phyloP scores from a whole-genome alignment of 2,797 vertebrate species.

The Hydrocynus forskahlii region DNA sequence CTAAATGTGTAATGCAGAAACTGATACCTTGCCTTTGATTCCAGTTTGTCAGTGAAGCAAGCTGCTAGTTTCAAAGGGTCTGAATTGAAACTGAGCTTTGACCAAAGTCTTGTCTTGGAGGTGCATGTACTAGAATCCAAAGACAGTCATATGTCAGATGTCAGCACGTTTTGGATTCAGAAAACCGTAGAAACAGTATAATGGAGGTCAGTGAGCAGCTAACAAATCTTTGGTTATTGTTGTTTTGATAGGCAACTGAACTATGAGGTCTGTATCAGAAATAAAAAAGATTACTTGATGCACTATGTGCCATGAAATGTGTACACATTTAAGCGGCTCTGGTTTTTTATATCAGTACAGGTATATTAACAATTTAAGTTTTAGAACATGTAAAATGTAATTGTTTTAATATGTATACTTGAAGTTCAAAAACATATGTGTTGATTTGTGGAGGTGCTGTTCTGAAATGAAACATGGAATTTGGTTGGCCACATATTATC shows the following conservation, averaged over 20 bases:
- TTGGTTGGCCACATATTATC: slow-evolving; percentile 74
- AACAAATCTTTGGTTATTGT: slow-evolving; percentile 74
- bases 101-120: slow-evolving; percentile 74
- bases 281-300: slow-evolving; percentile 83
- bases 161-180: slow-evolving; percentile 69
- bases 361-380: slow-evolving; percentile 78
- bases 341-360: slow-evolving; percentile 58
- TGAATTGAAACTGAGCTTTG: slow-evolving; percentile 67
- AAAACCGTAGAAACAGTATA: slow-evolving; percentile 59
- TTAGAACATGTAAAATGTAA: slow-evolving; percentile 85
- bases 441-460: slow-evolving; percentile 68
- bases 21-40: not conserved
- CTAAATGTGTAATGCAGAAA: slow-evolving; percentile 51
- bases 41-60: not conserved
- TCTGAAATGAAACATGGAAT: slow-evolving; percentile 66
- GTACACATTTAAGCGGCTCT: slow-evolving; percentile 76
- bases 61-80: not conserved
- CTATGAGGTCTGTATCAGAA: slow-evolving; percentile 93
- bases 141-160: slow-evolving; percentile 18
- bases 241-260: slow-evolving; percentile 73
- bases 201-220: slow-evolving; percentile 75
- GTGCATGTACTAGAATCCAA: slow-evolving; percentile 58
- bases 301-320: slow-evolving; percentile 89
- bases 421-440: slow-evolving; percentile 72
- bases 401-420: slow-evolving; percentile 81